These are phyloP conservation scores for Ptychadena robeensis DNA, from an alignment of 2,797 vertebrate genomes.

Conservation along the genomic window DNA sequence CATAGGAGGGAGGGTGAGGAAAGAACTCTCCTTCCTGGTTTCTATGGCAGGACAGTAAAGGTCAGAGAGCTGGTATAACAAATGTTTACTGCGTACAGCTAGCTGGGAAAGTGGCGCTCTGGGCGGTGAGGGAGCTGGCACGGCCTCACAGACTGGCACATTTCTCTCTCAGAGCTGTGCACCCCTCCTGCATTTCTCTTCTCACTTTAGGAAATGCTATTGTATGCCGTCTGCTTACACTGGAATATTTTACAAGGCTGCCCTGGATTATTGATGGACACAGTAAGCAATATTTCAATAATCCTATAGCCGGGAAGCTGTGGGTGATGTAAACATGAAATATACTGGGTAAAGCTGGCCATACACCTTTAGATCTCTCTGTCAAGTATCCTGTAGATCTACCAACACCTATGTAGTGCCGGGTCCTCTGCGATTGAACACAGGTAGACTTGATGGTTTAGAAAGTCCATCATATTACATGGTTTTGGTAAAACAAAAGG, in stretches of 20 bases:
- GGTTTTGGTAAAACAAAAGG: too few relatives aligned
- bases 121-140: constrained; percentile 17
- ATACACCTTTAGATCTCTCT: too few relatives aligned
- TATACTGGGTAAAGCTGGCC: too few relatives aligned
- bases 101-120: background rate
- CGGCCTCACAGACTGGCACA: background rate
- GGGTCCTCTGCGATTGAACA: too few relatives aligned
- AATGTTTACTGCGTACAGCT: constrained; percentile 36
- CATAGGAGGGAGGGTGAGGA: constrained; percentile 17
- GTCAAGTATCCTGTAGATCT: too few relatives aligned
- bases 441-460: too few relatives aligned
- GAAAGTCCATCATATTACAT: too few relatives aligned
- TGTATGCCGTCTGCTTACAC: background rate
- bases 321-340: background rate
- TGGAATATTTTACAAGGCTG: background rate
- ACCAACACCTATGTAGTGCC: too few relatives aligned
- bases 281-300: background rate
- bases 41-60: constrained; percentile 53
- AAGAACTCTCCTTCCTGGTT: constrained; percentile 44
- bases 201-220: background rate
- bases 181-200: constrained; percentile 18
- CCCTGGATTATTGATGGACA: too few relatives aligned
- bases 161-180: constrained; percentile 7
- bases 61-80: constrained; percentile 42
- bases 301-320: background rate